Conservation (phyloP, 2,797 vertebrate genomes). For the Microcaecilia unicolor region DNA sequence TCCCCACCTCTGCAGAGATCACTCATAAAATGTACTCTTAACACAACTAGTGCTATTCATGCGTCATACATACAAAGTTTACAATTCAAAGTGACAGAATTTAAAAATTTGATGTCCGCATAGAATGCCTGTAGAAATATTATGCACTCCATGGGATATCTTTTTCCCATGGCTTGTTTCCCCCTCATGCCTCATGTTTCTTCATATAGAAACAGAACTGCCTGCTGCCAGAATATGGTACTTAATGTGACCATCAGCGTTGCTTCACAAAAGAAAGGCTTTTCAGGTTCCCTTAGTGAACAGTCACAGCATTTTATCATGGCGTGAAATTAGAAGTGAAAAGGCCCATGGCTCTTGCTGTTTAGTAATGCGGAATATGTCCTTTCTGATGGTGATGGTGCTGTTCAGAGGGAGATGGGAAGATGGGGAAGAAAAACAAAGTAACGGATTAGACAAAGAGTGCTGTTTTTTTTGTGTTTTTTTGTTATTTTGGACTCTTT, state of each 20-base stretch:
- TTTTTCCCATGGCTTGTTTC: too few species aligned
- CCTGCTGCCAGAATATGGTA: slow-evolving; percentile 43
- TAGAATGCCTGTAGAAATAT: too few species aligned
- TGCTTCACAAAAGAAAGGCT: slow-evolving; percentile 61
- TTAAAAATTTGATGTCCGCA: too few species aligned
- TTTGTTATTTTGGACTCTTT: slow-evolving; percentile 11
- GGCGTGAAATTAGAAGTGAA: slow-evolving; percentile 77
- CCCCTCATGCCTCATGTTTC: too few species aligned
- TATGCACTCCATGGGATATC: too few species aligned
- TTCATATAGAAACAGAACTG: slow-evolving; percentile 55
- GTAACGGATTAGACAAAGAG: slow-evolving; percentile 34
- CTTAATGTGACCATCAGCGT: slow-evolving; percentile 62
- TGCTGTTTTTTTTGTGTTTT: too few species aligned
- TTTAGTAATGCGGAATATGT: slow-evolving; percentile 70
- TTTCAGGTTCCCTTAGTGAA: slow-evolving; percentile 65
- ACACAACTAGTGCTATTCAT: too few species aligned
- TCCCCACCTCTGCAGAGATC: not conserved
- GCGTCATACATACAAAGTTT: too few species aligned
- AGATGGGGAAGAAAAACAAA: slow-evolving; percentile 54
- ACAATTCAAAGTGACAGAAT: too few species aligned
- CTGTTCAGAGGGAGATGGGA: slow-evolving; percentile 28
- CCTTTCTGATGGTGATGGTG: slow-evolving; percentile 30
- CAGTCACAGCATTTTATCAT: slow-evolving; percentile 72
- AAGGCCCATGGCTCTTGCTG: slow-evolving; percentile 59
- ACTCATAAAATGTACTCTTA: too few species aligned